Base-by-base conservation (phyloP, 2,888 invertebrate species). In the Deroplatys truncata region DNA sequence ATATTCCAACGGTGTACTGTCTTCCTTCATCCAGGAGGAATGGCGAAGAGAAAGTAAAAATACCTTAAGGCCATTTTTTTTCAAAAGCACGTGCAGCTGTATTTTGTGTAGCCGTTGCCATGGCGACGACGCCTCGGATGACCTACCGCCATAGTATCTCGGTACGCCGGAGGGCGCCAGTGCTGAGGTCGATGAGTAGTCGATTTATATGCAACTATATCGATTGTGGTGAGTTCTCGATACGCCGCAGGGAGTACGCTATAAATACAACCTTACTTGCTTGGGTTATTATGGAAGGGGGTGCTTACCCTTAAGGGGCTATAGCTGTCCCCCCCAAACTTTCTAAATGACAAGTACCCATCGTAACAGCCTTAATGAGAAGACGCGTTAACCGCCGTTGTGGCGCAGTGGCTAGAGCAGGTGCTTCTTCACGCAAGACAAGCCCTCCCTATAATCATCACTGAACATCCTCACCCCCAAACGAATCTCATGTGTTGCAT, bases 151-250 rank as follows among this genome's bases (percentile, higher is more conserved):
- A 16, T 10, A 25, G 25, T 16, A 10, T 31, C 31, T 85, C 25
- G 4, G 35, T 13, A 0, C 20, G 31, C 31, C 20, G 28, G 35
- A 31, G 84, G 29, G 31, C 43, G 31, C 31, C 31, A 16, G 31
- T 31, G 31, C 16, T 20, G 28, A 25, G 86, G 86, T 86, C 86
- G 86, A 86, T 86, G 86, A 86, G 82, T 86, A 86, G 86, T 82
- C 86, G 86, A 86, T 86, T 86, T 86, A 86, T 86, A 86, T 86
- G 82, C 86, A 86, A 29, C 86, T 56, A 13, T 43, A 86, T 86
- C 86, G 86, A 86, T 86, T 72, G 72, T 31, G 72, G 56, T 29
- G 72, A 86, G 72, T 86, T 86, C 72, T 86, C 86, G 43, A 86
- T 56, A 86, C 31, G 86, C 86, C 82, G 86, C 31, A 56, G 86